Base-by-base conservation (phyloP, 2,888 invertebrate species). In the Parascotia fuliginaria region DNA sequence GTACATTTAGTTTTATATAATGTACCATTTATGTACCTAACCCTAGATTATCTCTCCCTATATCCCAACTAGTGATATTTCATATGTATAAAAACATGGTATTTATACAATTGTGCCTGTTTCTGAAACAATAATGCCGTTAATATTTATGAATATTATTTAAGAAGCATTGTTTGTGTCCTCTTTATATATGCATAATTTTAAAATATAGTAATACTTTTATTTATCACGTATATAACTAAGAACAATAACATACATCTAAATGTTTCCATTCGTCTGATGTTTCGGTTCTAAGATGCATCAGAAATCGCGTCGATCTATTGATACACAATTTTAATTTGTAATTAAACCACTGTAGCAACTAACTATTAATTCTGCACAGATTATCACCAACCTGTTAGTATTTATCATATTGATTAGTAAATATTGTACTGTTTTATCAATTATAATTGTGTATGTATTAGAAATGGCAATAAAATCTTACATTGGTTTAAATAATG, bases 291-390 rank as follows among this genome's bases (percentile, higher is more conserved):
- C 79, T 89, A 85, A 86, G 89, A 87, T 68, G 62, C 85, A 72
- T 83, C 84, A 76, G 78, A 55, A 62, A 73, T 66, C 69, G 38
- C 32, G 69, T 68, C 66, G 43, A 55, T 49, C 75, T 73, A 84
- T 89, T 85, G 74, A 85, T 89, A 89, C 89, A 90, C 90, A 90
- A 90, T 90, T 90, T 78, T 87, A 87, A 87, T 87, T 81, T 75
- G 42, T 60, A 58, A 63, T 47, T 55, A 61, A 39, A 52, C 40
- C 44, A 54, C 57, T 65, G 70, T 53, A 58, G 41, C 54, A 55
- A 75, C 69, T 75, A 73, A 73, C 70, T 56, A 59, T 57, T 74
- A 69, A 56, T 54, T 73, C 57, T 60, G 60, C 69, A 75, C 65
- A 53, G 59, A 67, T 65, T 57, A 53, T 63, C 51, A 52, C 52